Base-by-base conservation (phyloP, 2,797 vertebrate genomes). In the Acomys russatus region DNA sequence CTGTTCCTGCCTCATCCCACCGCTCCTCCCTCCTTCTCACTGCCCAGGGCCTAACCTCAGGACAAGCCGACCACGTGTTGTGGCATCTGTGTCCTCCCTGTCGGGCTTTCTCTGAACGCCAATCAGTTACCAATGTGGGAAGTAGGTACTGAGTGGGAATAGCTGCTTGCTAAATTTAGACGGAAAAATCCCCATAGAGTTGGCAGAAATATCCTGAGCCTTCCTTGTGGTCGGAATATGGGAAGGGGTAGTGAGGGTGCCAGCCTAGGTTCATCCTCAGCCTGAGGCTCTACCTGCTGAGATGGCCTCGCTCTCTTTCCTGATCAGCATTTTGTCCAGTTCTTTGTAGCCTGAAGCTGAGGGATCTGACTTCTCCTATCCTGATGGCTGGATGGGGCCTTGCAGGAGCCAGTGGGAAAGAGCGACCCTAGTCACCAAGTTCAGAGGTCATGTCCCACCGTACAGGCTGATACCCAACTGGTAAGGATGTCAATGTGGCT, bases 101-200 rank as follows among this genome's bases (percentile, higher is more conserved):
- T 73, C 78, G 64, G 64, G 64, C 25, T 79, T 77, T 91, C 33
- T 83, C 44, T 9, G 91, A 92, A 90, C 83, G 71, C 74, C 73
- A 91, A 93, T 71, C 87, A 88, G 80, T 54, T 92, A 79, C 88
- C 66, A n/a, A 74, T 49, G 84, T 96, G 97, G 94, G 97, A 95
- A 96, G 94, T 68, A 86, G 90, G 96, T 93, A 96, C 63, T 25
- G 70, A 61, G 90, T 91, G 54, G 76, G 90, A 94, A 94, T 77
- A n/a, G 66, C 94, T 91, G 63, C 94, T 97, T 33, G 84, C 95
- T 96, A 96, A 96, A 96, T 95, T 93, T 92, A 95, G 91, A 73
- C 0, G 15, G 84, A 91, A 92, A 95, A 93, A 38, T 92, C 89
- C 38, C 94, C 66, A 68, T 22, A 78, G 92, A 96, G 80, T 92